Evolutionary conservation across 1,140 invertebrate species (phyloP).

Genomic region (Bombus soroeensis): DNA sequence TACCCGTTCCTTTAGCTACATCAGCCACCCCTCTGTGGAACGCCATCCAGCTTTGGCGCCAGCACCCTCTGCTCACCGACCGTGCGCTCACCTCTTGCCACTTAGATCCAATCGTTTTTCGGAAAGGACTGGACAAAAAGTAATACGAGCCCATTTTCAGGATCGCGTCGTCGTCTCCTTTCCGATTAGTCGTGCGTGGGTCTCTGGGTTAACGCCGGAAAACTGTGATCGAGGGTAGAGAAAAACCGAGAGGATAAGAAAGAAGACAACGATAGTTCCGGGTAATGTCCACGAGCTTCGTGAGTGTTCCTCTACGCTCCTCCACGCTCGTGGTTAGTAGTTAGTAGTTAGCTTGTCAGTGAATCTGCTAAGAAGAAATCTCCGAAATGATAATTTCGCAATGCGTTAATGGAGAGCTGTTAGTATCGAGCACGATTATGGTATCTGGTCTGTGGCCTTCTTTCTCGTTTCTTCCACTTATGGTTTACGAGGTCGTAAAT

Average conservation of each 20-base stretch:
- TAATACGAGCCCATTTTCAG: slow-evolving; percentile 57
- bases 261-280: slow-evolving; percentile 39
- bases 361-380: no score
- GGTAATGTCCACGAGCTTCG: slow-evolving; percentile 17
- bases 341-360: no score
- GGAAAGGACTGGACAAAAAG: background rate
- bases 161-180: slow-evolving; percentile 44
- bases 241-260: background rate
- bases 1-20: slow-evolving; percentile 43
- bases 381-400: background rate
- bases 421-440: no score
- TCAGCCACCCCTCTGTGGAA: slow-evolving; percentile 31
- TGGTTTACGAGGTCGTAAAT: background rate
- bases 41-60: slow-evolving; percentile 22
- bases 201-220: slow-evolving; percentile 31
- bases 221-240: background rate
- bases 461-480: background rate
- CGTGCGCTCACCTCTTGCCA: slow-evolving; percentile 26
- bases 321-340: no score
- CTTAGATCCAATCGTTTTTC: slow-evolving; percentile 2
- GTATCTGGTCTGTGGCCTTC: background rate
- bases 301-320: background rate
- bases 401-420: background rate
- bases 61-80: background rate
- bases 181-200: slow-evolving; percentile 59